A percentile compares a stretch with the other conserved stretches of the same genome.
Evolutionary conservation across 2,888 invertebrate genomes (phyloP).

Genomic region (Brachylomia viminalis): DNA sequence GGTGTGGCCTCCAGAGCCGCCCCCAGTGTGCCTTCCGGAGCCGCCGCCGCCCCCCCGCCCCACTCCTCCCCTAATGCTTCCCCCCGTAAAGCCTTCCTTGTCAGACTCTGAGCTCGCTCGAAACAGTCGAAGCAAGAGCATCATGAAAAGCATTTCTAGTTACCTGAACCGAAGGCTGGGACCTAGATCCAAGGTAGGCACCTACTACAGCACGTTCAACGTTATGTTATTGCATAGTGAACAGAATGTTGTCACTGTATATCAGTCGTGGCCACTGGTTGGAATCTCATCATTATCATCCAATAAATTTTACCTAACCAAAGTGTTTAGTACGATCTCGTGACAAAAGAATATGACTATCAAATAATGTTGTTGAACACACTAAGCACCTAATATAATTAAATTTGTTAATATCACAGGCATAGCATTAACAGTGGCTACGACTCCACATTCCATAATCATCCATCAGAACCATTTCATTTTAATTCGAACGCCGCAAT

Average conservation of each 20-base stretch:
- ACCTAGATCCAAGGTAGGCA: constrained; percentile 90
- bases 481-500: neutral
- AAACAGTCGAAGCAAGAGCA: constrained; percentile 94
- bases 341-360: neutral
- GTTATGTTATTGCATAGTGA: constrained; percentile 4
- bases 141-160: constrained; percentile 95
- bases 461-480: constrained; percentile 14
- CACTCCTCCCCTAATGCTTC: constrained; percentile 76
- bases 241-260: constrained; percentile 28
- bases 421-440: constrained; percentile 29
- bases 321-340: neutral
- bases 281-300: neutral
- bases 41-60: constrained; percentile 74
- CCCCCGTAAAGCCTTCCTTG: constrained; percentile 85
- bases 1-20: too few relatives aligned
- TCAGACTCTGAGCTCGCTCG: constrained; percentile 91
- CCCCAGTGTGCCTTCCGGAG: constrained; percentile 57
- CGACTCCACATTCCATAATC: constrained; percentile 12
- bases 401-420: neutral
- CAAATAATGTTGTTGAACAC: neutral
- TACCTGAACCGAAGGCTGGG: constrained; percentile 94
- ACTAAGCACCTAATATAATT: neutral
- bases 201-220: neutral
- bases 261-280: constrained; percentile 44
- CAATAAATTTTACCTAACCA: neutral